phyloP scores from a whole-genome alignment of 30 jellyfish, hydroid and myxozoan species.

The Rhopilema esculentum region DNA sequence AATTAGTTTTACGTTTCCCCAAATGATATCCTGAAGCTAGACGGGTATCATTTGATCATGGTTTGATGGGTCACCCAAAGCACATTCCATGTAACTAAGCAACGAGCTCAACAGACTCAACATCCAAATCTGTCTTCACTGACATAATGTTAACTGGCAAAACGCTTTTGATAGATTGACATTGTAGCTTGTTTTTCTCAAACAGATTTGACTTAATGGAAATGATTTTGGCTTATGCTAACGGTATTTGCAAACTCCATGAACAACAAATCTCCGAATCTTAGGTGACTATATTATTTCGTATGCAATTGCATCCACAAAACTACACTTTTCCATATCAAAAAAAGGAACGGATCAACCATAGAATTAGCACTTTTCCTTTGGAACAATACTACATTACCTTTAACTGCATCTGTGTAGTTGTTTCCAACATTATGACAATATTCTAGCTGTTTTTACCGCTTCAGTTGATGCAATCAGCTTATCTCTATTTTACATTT shows the following conservation, averaged over 20 bases:
- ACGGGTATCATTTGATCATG: no score
- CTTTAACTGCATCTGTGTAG: background rate
- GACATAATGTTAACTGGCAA: background rate
- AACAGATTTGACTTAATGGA: background rate
- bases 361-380: no score
- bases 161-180: background rate
- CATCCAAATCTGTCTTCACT: background rate
- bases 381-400: no score
- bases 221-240: background rate
- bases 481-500: background rate
- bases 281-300: no score
- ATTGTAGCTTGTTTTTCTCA: background rate
- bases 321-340: no score
- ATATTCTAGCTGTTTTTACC: background rate
- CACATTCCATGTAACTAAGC: background rate
- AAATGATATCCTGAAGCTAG: no score
- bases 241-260: background rate
- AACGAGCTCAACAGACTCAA: background rate
- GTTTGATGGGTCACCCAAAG: background rate
- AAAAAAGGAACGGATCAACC: no score
- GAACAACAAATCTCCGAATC: no score
- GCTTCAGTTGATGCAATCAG: background rate
- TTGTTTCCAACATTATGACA: background rate
- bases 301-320: no score
- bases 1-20: no score